Percentiles rank a stretch among this genome's conserved stretches.
Conservation (phyloP, 2,888 invertebrate species). For the Clistopyga incitator region DNA sequence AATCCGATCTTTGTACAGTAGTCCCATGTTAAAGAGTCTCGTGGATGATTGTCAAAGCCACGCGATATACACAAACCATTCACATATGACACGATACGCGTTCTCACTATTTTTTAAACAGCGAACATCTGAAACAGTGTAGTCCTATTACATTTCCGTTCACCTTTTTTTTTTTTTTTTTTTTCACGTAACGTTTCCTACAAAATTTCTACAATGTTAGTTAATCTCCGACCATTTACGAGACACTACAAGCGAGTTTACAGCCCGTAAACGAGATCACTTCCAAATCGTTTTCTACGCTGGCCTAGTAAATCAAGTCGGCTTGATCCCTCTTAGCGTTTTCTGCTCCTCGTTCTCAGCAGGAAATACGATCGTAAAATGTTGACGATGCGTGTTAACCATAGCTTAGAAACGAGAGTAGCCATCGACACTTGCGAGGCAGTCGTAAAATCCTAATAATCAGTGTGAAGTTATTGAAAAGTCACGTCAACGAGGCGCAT, state of each 20-base stretch:
- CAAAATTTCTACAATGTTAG: conserved; percentile 64
- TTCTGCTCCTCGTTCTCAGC: background rate
- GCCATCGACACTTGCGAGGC: background rate
- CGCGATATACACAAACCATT: conserved; percentile 47
- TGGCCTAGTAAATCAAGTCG: conserved; percentile 46
- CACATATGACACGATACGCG: background rate
- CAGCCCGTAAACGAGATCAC: conserved; percentile 38
- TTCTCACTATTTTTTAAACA: conserved; percentile 12
- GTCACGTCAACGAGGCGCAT: conserved; percentile 10
- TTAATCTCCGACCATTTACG: conserved; percentile 73
- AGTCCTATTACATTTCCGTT: background rate
- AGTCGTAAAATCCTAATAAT: conserved; percentile 28
- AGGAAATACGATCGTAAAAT: conserved; percentile 54
- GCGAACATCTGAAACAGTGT: background rate
- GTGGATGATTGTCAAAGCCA: background rate
- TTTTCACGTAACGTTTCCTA: background rate
- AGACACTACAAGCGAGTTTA: conserved; percentile 65
- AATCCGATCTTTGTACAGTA: conserved; percentile 28
- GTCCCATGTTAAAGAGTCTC: background rate
- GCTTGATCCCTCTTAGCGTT: conserved; percentile 2
- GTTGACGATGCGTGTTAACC: background rate
- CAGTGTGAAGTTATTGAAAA: background rate
- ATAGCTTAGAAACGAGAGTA: background rate
- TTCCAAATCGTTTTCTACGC: conserved; percentile 20
- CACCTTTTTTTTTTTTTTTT: background rate